Evolutionary conservation across 1,140 invertebrate genomes (phyloP).

Genomic region (Bombus picipes): DNA sequence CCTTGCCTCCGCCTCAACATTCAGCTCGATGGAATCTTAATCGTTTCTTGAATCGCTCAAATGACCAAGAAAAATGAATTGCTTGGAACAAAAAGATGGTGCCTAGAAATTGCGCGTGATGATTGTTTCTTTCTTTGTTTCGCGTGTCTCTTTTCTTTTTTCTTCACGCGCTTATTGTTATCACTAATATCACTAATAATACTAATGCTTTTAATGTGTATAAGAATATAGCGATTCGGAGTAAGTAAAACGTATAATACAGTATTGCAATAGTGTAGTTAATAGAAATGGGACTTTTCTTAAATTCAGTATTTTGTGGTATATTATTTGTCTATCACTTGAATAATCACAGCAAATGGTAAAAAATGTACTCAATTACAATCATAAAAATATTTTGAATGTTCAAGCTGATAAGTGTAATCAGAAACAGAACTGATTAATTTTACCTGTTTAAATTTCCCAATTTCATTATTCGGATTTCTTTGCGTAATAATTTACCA

Average conservation of each 20-base stretch:
- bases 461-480: too few species aligned
- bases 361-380: neutral
- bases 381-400: too few species aligned
- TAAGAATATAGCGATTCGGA: neutral
- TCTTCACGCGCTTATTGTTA: neutral
- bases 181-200: neutral
- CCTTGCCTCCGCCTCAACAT: slow-evolving; percentile 1
- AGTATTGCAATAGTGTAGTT: too few species aligned
- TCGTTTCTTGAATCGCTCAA: slow-evolving; percentile 6
- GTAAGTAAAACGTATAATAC: too few species aligned
- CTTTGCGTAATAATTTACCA: too few species aligned
- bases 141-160: neutral
- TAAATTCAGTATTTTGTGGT: too few species aligned
- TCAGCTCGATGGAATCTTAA: slow-evolving; percentile 27
- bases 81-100: neutral
- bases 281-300: too few species aligned
- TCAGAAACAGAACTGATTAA: too few species aligned
- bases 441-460: too few species aligned
- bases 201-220: neutral
- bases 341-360: neutral
- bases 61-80: slow-evolving; percentile 22
- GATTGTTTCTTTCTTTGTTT: neutral
- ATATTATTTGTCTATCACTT: neutral
- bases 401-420: too few species aligned
- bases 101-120: neutral